Evolutionary conservation across 2,113 vertebrate species (phyloP), one percentile per base, ranked within the genome.

Genomic region (Megatriorchis doriae): DNA sequence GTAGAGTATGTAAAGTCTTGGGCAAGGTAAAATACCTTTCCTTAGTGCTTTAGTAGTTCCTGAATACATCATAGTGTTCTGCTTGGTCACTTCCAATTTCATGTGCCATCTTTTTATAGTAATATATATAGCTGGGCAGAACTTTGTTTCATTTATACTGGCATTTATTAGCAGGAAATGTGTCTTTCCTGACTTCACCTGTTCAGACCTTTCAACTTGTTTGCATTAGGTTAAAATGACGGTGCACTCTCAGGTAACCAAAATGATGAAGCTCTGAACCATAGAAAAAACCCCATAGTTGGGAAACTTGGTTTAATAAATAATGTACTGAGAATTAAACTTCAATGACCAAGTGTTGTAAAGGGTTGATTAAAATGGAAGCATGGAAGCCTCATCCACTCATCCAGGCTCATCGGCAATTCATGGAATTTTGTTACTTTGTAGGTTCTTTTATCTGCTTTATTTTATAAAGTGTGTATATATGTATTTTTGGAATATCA

Each of bases 271-370:
- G 7, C 22, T 87, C 29, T 75, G n/a, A 94, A 81, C 9, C 20
- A 38, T 1, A 45, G 40, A 1, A 67, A 47, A 52, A 29, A 31
- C 3, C 0, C 7, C 31, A 7, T 9, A 65, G 15, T 13, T 81
- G 50, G 38, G 13, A 74, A 78, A 65, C 34, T 45, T 81, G 8
- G 6, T 89, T 92, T 90, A 74, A 47, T 29, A 84, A 81, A 55
- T 71, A 47, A 85, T 38, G 8, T 68, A 53, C 21, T 86, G 75
- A 80, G 88, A 86, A 62, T 65, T 68, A 73, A 86, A 36, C 7
- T 71, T 45, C 14, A 68, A 0, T 50, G 34, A 77, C 9, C 21
- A 88, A 45, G 15, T 68, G 15, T 78, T 58, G 11, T 86, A 34
- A 61, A 68, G 20, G 11, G 8, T 38, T 67, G 23, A 26, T 48